phyloP scores from a whole-genome alignment of 2,888 invertebrate genomes.

The Agrochola lota region DNA sequence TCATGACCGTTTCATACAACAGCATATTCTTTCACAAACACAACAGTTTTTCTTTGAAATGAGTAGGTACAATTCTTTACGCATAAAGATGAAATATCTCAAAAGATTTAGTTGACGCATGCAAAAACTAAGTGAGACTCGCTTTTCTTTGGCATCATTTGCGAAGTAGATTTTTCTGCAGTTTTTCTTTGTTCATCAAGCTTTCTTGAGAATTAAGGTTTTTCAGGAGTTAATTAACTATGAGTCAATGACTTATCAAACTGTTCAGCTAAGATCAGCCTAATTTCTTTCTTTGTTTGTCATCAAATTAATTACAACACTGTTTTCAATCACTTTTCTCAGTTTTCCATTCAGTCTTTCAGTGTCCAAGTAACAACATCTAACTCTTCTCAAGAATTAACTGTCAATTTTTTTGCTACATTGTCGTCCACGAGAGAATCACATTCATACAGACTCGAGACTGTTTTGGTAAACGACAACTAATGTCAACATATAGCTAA shows the following conservation, averaged over 20 bases:
- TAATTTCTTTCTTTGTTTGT: neutral
- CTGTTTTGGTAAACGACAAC: neutral
- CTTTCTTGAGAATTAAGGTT: slow-evolving; percentile 18
- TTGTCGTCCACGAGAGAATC: neutral
- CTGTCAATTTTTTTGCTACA: neutral
- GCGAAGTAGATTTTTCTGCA: slow-evolving; percentile 4
- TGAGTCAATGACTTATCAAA: neutral
- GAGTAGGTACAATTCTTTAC: neutral
- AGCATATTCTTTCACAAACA: neutral
- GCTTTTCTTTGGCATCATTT: slow-evolving; percentile 16
- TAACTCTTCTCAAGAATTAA: neutral
- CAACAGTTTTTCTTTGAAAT: neutral
- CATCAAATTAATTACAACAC: neutral
- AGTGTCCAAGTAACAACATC: neutral
- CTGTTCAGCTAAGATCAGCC: neutral
- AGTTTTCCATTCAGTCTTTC: neutral
- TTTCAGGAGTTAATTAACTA: slow-evolving; percentile 21
- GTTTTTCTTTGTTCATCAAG: slow-evolving; percentile 24
- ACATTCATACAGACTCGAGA: neutral
- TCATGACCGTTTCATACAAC: neutral
- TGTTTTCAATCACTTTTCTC: neutral
- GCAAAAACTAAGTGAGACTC: slow-evolving; percentile 30
- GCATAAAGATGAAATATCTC: slow-evolving; percentile 27
- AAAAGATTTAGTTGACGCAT: slow-evolving; percentile 4
- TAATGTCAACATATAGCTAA: neutral